Conservation (phyloP, 2,797 vertebrate genomes). For the Rhabdomys pumilio region DNA sequence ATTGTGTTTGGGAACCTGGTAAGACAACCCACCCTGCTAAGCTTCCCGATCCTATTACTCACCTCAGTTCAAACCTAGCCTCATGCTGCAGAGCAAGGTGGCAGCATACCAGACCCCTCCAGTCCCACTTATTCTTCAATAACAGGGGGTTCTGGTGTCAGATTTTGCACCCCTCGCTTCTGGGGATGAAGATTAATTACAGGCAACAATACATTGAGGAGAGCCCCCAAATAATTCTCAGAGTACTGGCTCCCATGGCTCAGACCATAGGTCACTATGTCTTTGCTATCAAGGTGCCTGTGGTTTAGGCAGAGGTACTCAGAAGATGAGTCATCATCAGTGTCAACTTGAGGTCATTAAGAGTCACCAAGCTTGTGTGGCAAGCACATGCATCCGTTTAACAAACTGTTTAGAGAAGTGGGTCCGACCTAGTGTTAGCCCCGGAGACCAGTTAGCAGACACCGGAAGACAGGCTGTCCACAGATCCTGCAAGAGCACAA, state of each 20-base stretch:
- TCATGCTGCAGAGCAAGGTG: neutral
- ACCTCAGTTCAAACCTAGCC: neutral
- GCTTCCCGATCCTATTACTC: neutral
- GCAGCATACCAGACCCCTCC: too few species aligned
- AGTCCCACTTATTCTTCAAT: too few species aligned
- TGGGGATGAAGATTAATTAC: neutral
- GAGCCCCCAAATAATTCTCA: neutral
- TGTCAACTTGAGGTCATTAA: neutral
- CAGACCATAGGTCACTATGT: too few species aligned
- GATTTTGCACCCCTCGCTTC: neutral
- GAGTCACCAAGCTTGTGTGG: neutral
- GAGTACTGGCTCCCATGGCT: neutral
- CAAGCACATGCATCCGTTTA: neutral
- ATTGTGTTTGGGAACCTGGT: neutral
- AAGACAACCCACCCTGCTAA: neutral
- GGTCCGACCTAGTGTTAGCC: fast-evolving
- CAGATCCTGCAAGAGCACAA: fast-evolving
- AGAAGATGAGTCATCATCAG: neutral
- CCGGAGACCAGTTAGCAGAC: neutral
- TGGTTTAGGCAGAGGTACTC: neutral
- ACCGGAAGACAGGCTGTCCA: fast-evolving
- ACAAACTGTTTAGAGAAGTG: neutral
- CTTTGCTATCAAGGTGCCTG: neutral
- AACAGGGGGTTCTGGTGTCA: neutral
- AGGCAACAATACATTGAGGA: neutral